A percentile compares a stretch with the other conserved stretches of the same genome.
These are phyloP conservation scores for Poecilia gillii DNA, from an alignment of 2,797 vertebrate species.

Conservation along the genomic window DNA sequence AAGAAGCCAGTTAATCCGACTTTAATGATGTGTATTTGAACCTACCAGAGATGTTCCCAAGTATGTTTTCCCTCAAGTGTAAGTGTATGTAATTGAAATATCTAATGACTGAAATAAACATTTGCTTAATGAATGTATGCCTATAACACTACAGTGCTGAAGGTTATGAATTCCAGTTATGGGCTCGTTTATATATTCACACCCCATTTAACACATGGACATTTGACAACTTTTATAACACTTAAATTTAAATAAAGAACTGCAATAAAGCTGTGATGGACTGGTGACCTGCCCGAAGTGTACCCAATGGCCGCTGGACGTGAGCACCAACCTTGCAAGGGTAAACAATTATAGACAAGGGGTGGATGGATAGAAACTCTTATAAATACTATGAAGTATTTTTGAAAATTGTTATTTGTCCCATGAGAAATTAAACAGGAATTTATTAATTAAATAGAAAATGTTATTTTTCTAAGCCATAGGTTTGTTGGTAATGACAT, in stretches of 20 bases:
- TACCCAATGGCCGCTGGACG: neutral
- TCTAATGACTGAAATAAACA: neutral
- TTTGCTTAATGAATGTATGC: neutral
- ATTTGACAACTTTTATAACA: neutral
- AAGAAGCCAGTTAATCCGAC: neutral
- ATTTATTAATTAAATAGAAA: neutral
- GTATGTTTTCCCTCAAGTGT: neutral
- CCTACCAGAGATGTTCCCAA: neutral
- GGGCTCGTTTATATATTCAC: neutral
- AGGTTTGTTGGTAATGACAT: neutral
- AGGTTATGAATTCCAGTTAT: neutral
- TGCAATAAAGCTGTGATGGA: neutral
- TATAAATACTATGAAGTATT: neutral
- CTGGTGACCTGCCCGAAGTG: neutral
- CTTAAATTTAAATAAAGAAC: neutral
- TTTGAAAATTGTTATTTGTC: neutral
- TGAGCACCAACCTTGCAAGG: neutral
- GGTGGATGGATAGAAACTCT: neutral
- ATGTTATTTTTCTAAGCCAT: neutral
- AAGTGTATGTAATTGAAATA: neutral
- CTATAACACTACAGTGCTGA: neutral
- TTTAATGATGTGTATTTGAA: constrained; percentile 2
- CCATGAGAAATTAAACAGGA: neutral
- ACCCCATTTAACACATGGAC: neutral
- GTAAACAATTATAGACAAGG: neutral